Evolutionary conservation across 2,113 vertebrate genomes (phyloP).

Genomic region (Chionodraco myersi): DNA sequence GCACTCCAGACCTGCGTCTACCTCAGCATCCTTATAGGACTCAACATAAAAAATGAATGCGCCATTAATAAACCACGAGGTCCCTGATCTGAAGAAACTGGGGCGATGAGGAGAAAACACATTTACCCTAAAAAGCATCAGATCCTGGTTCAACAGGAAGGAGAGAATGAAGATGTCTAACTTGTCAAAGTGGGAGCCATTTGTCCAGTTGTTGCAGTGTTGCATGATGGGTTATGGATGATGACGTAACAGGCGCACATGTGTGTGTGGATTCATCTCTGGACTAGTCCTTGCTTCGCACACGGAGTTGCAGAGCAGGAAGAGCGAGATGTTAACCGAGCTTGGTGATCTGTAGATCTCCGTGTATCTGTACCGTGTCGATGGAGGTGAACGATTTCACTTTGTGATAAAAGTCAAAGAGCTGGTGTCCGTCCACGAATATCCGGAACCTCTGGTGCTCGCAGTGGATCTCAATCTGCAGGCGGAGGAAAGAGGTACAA

Average conservation of each 20-base stretch:
- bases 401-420: constrained; percentile 99
- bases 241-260: constrained; percentile 30
- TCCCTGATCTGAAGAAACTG: constrained; percentile 61
- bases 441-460: constrained; percentile 98
- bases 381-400: constrained; percentile 93
- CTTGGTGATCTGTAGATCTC: constrained; percentile 97
- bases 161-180: constrained; percentile 23
- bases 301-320: constrained; percentile 8
- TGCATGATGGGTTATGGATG: constrained; percentile 56
- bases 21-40: constrained; percentile 34
- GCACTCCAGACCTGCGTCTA: constrained; percentile 32
- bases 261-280: constrained; percentile 51
- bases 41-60: constrained; percentile 34
- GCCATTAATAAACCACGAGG: constrained; percentile 46
- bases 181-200: constrained; percentile 4
- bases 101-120: constrained; percentile 43
- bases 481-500: neutral
- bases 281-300: constrained; percentile 62
- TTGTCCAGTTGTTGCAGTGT: constrained; percentile 48
- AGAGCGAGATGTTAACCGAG: constrained; percentile 86
- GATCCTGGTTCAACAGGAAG: constrained; percentile 26
- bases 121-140: constrained; percentile 46
- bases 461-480: constrained; percentile 97
- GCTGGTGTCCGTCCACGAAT: constrained; percentile 98
- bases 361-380: constrained; percentile 95